Evolutionary conservation across 2,888 invertebrate species (phyloP).

Genomic region (Drosophila colorata): DNA sequence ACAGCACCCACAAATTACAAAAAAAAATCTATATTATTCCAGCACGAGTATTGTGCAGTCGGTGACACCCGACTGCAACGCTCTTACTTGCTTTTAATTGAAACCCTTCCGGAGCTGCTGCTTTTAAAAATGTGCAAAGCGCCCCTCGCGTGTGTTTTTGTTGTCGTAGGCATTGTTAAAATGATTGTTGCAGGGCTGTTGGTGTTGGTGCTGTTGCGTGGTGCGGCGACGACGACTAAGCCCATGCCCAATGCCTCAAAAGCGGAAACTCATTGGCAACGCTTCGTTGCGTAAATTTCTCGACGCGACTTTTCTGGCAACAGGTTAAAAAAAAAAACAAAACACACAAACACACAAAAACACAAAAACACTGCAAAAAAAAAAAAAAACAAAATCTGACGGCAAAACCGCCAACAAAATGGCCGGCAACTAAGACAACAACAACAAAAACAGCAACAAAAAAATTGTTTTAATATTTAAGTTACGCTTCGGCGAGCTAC

Average conservation of each 20-base stretch:
- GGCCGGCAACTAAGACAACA: constrained; percentile 56
- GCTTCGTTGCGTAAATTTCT: constrained; percentile 83
- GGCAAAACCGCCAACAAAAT: constrained; percentile 76
- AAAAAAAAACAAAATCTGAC: constrained; percentile 61
- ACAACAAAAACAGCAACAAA: constrained; percentile 36
- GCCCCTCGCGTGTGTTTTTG: constrained; percentile 22
- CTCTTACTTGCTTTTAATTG: too few relatives aligned
- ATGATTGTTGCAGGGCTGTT: constrained; percentile 43
- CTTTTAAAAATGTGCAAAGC: not conserved
- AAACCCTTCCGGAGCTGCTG: not conserved
- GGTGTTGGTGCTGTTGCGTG: constrained; percentile 32
- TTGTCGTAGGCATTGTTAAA: constrained; percentile 45
- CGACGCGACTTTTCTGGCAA: constrained; percentile 69
- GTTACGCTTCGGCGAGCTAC: constrained; percentile 81
- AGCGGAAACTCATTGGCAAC: constrained; percentile 85
- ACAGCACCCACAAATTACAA: too few relatives aligned
- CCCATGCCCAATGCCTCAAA: constrained; percentile 69
- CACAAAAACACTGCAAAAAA: constrained; percentile 44
- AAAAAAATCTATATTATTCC: too few relatives aligned
- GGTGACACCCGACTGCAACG: not conserved
- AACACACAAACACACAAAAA: constrained; percentile 14
- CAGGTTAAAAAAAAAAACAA: constrained; percentile 59
- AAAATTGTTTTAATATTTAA: constrained; percentile 75
- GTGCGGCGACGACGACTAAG: constrained; percentile 61
- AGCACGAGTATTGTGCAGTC: not conserved